These are phyloP conservation scores for Montipora efflorescens DNA, from an alignment of 64 coral and sea anemone species.

Conservation along the genomic window DNA sequence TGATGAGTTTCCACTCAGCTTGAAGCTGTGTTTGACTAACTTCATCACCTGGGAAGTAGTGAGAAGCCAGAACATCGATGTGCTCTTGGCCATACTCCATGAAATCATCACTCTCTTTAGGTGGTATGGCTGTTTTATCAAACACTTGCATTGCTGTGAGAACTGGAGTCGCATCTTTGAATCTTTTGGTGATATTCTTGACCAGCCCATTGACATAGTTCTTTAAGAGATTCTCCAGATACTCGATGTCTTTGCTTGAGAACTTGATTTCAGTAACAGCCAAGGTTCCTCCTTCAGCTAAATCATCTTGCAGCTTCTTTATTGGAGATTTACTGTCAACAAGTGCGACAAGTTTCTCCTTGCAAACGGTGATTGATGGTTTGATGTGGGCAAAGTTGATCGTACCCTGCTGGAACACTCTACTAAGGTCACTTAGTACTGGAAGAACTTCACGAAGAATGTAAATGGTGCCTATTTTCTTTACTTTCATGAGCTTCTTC, in stretches of 20 bases:
- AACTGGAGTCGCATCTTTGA: constrained; percentile 10
- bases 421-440: too few species aligned
- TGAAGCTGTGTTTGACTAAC: constrained; percentile 1
- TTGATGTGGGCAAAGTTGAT: neutral
- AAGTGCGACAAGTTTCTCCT: too few species aligned
- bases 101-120: constrained; percentile 18
- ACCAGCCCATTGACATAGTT: neutral
- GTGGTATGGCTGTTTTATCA: constrained; percentile 24
- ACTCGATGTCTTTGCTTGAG: neutral
- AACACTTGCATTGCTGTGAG: constrained; percentile 26
- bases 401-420: too few species aligned
- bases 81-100: constrained; percentile 9
- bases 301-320: too few species aligned
- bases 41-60: constrained; percentile 27
- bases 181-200: constrained; percentile 7
- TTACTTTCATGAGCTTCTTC: too few species aligned
- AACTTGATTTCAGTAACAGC: too few species aligned
- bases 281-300: too few species aligned
- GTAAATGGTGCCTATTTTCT: too few species aligned
- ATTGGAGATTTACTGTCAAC: too few species aligned
- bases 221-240: constrained; percentile 2
- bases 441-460: too few species aligned
- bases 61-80: constrained; percentile 9
- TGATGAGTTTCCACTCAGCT: neutral
- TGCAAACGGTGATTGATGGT: too few species aligned